Conservation (phyloP, 2,113 vertebrate genomes). For the Callorhinus ursinus region DNA sequence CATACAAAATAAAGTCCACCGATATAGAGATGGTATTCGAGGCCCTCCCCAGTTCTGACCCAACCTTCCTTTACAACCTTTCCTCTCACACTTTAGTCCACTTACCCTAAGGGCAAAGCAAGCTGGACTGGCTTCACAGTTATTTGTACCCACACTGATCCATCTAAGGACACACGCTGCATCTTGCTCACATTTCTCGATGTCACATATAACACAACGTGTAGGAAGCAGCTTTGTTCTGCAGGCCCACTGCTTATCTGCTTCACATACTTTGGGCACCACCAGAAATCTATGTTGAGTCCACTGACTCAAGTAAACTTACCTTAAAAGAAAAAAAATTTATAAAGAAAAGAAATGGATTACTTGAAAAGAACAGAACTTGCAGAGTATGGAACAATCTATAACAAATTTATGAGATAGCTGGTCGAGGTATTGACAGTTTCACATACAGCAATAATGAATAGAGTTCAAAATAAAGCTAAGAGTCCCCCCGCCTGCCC, state of each 20-base stretch:
- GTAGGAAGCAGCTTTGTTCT: not conserved
- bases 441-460: not conserved
- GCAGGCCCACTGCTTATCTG: rapidly evolving
- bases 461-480: not conserved
- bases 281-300: not conserved
- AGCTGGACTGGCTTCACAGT: not conserved
- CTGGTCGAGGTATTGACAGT: not conserved
- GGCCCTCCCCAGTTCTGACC: not conserved
- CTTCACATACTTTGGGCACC: not conserved
- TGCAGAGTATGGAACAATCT: not conserved
- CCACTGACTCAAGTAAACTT: not conserved
- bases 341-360: not conserved
- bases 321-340: not conserved
- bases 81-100: not conserved
- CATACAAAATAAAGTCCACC: not conserved
- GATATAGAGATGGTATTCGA: not conserved
- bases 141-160: not conserved
- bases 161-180: not conserved
- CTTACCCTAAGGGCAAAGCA: not conserved
- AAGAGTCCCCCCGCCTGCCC: not conserved
- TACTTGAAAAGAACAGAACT: not conserved
- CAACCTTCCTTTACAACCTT: not conserved
- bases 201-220: not conserved
- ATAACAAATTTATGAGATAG: not conserved
- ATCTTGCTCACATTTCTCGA: not conserved